A percentile compares a stretch with the other conserved stretches of the same genome.
Conservation (phyloP, 2,113 vertebrate species). For the Lophochroa leadbeateri region DNA sequence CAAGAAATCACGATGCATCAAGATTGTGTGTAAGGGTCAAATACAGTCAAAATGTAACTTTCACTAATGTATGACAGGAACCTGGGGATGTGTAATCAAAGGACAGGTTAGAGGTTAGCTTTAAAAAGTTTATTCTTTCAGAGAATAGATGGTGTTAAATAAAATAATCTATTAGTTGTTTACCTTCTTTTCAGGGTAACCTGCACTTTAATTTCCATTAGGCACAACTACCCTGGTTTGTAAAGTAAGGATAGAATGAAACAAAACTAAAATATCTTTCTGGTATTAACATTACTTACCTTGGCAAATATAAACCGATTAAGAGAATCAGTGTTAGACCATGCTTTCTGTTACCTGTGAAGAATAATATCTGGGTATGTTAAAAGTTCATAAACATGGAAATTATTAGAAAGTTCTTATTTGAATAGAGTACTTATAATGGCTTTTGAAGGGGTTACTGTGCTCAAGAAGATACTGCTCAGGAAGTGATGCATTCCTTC, state of each 20-base stretch:
- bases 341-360: background rate
- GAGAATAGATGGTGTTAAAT: background rate
- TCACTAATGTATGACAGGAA: background rate
- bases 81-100: background rate
- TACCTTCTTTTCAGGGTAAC: background rate
- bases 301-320: background rate
- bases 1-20: background rate
- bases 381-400: background rate
- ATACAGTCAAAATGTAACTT: background rate
- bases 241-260: background rate
- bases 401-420: background rate
- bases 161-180: background rate
- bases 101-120: background rate
- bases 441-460: background rate
- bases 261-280: background rate
- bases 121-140: slow-evolving; percentile 53
- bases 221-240: background rate
- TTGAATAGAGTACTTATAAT: background rate
- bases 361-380: background rate
- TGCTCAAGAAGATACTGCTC: background rate
- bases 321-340: background rate
- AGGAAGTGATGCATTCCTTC: background rate
- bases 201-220: slow-evolving; percentile 12
- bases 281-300: background rate
- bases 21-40: background rate